phyloP scores from a whole-genome alignment of 2,888 invertebrate genomes.

The Latheticus oryzae region DNA sequence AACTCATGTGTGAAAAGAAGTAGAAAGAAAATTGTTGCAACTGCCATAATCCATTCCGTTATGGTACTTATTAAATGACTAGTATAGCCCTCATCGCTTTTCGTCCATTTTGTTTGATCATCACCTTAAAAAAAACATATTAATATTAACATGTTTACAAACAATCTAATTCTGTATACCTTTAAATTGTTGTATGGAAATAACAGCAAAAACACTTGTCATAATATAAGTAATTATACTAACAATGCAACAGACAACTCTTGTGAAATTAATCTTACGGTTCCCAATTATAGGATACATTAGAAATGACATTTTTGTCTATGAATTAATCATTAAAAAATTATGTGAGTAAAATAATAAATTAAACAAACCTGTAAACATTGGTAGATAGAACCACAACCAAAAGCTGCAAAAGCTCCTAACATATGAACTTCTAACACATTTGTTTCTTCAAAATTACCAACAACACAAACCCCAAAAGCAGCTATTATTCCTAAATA shows the following conservation, averaged over 20 bases:
- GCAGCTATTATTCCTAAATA: slow-evolving; percentile 72
- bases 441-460: slow-evolving; percentile 80
- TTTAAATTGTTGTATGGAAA: too few species aligned
- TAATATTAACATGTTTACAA: too few species aligned
- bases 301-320: too few species aligned
- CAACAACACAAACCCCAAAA: slow-evolving; percentile 77
- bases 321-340: too few species aligned
- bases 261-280: too few species aligned
- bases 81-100: slow-evolving; percentile 68
- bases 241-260: too few species aligned
- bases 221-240: too few species aligned
- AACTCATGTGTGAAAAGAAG: slow-evolving; percentile 70
- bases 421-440: slow-evolving; percentile 75
- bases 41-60: slow-evolving; percentile 71
- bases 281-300: too few species aligned
- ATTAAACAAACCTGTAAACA: slow-evolving; percentile 89
- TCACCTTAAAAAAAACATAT: too few species aligned
- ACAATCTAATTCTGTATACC: too few species aligned
- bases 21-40: slow-evolving; percentile 68
- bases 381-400: slow-evolving; percentile 81
- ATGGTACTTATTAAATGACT: slow-evolving; percentile 69
- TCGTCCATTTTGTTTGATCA: slow-evolving; percentile 67
- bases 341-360: too few species aligned
- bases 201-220: too few species aligned
- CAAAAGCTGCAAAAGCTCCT: slow-evolving; percentile 81